Evolutionary conservation across 2,797 vertebrate species (phyloP).

Genomic region (Pipistrellus nathusii): DNA sequence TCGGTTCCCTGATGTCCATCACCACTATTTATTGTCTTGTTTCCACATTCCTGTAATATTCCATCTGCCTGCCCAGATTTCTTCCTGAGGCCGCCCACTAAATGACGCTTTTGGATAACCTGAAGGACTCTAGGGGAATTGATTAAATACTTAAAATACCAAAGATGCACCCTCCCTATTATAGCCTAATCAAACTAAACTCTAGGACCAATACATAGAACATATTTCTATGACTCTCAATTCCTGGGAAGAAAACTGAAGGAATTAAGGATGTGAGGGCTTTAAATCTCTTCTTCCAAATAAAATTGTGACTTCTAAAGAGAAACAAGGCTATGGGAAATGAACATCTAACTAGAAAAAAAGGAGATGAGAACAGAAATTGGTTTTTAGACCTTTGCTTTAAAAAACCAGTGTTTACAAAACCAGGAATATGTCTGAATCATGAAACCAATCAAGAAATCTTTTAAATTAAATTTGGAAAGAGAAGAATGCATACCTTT

Average conservation of each 20-base stretch:
- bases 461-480: slow-evolving; percentile 60
- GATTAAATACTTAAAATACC: slow-evolving; percentile 7
- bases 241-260: slow-evolving; percentile 48
- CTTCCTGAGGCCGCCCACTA: slow-evolving; percentile 35
- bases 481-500: background rate
- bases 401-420: slow-evolving; percentile 40
- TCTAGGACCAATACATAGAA: slow-evolving; percentile 8
- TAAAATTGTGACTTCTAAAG: slow-evolving; percentile 55
- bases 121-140: background rate
- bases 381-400: slow-evolving; percentile 13
- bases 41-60: background rate
- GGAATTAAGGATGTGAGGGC: background rate
- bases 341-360: background rate
- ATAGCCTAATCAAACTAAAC: background rate
- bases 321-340: slow-evolving; percentile 28
- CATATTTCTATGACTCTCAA: slow-evolving; percentile 50
- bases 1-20: background rate
- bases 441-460: slow-evolving; percentile 44
- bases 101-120: background rate
- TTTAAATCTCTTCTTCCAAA: slow-evolving; percentile 60
- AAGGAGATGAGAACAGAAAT: background rate
- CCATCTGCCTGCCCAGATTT: background rate
- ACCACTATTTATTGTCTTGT: background rate
- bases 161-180: background rate
- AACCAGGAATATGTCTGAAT: slow-evolving; percentile 34